These are phyloP conservation scores for Protonibea diacanthus DNA, from an alignment of 2,797 vertebrate species.

Conservation along the genomic window DNA sequence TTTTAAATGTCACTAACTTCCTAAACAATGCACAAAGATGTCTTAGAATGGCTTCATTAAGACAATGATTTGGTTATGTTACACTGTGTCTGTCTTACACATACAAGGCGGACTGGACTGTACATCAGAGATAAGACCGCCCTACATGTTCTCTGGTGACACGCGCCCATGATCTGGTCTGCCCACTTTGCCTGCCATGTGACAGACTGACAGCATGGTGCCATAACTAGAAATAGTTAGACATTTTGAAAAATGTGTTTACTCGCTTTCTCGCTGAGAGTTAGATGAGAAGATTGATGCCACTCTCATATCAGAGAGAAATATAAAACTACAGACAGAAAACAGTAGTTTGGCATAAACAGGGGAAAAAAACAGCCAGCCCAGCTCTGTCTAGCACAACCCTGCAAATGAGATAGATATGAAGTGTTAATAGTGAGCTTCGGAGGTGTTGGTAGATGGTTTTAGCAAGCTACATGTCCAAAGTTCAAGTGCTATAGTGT, in stretches of 20 bases:
- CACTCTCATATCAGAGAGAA: background rate
- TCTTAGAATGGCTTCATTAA: conserved; percentile 1
- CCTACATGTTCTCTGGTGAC: conserved; percentile 38
- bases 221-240: background rate
- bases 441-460: too few relatives aligned
- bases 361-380: background rate
- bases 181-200: conserved; percentile 57
- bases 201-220: conserved; percentile 28
- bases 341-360: background rate
- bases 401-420: background rate
- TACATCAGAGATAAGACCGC: conserved; percentile 36
- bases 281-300: background rate
- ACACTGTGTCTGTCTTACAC: conserved; percentile 10
- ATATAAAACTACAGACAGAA: background rate
- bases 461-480: too few relatives aligned
- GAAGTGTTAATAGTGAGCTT: too few relatives aligned
- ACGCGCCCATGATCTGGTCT: conserved; percentile 9
- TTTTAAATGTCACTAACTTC: background rate
- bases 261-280: background rate
- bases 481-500: too few relatives aligned
- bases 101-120: conserved; percentile 3
- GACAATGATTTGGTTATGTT: conserved; percentile 46
- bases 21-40: conserved; percentile 27
- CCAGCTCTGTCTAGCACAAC: background rate
- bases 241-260: background rate